Evolutionary conservation across 1,140 invertebrate genomes (phyloP), one percentile per base, ranked within the genome.

Genomic region (Pogonomyrmex barbatus): DNA sequence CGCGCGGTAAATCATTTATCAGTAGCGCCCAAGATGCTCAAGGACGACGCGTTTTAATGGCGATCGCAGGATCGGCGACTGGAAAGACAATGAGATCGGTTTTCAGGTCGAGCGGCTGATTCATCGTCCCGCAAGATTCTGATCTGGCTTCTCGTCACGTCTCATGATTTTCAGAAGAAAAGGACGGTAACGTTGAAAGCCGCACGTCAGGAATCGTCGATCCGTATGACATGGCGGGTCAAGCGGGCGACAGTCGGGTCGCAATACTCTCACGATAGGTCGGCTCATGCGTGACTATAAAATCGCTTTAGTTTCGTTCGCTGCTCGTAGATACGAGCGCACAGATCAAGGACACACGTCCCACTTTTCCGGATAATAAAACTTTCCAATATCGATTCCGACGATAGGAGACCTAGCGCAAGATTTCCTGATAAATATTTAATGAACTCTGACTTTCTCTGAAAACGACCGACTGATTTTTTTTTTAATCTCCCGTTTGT

Each of bases 271-370:
- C 90, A 87, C 91, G 85, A 68, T 87, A 86, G 65, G 71, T 67
- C 89, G 89, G 90, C 79, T 84, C 87, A 84, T 89, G 91, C 91
- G 88, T 91, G 89, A 92, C 91, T 88, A 78, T 89, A 91, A 91
- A 90, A 92, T 92, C 87, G 91, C 91, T 92, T 92, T 89, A 89
- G 89, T 92, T 91, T 93, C 90, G 50, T 92, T 91, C 45, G 36
- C 30, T 33, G 54, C 2, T 24, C 17, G 9, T 17, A 75, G 47
- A 9, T 54, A 85, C 33, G 47, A 47, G 65, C 39, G 10, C 65
- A 50, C 58, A 65, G 84, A 76, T 86, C 88, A 88, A 89, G 87
- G 87, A 45, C 62, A 24, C n/a, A 50, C 79, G 67, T 75, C 50
- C 33, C 39, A 83, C 68, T 73, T 83, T 83, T 83, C 42, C 68